phyloP scores from a whole-genome alignment of 2,113 vertebrate genomes.

The Leucopsar rothschildi region DNA sequence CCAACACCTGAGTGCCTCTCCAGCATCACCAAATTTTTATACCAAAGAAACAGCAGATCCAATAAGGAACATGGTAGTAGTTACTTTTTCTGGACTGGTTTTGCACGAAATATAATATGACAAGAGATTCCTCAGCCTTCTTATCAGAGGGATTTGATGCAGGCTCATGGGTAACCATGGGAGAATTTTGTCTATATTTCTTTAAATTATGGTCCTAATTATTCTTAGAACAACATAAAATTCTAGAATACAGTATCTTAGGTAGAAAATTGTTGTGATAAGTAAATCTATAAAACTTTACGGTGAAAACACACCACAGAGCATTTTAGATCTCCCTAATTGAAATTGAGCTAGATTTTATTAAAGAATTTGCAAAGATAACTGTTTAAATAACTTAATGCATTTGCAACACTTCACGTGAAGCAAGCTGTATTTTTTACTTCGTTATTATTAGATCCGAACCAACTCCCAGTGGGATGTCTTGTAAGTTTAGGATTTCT shows the following conservation, averaged over 20 bases:
- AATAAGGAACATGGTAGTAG: rapidly evolving
- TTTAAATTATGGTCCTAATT: neutral
- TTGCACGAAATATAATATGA: neutral
- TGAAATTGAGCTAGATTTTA: neutral
- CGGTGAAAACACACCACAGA: neutral
- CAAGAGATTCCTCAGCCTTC: neutral
- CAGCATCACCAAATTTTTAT: neutral
- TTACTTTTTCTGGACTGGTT: neutral
- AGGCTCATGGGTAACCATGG: neutral
- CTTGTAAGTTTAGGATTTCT: neutral
- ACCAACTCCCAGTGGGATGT: neutral
- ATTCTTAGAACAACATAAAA: neutral
- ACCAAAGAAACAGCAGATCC: neutral
- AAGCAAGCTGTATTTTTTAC: neutral
- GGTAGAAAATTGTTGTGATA: neutral
- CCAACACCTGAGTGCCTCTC: neutral
- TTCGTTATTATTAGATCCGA: neutral
- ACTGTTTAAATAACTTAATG: neutral
- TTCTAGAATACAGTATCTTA: neutral
- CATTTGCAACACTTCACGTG: neutral
- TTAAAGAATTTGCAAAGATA: neutral
- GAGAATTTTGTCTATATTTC: neutral
- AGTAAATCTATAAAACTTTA: neutral
- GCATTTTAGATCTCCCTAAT: neutral
- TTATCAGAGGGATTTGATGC: neutral